These are phyloP conservation scores for Campoplex nolae DNA, from an alignment of 2,888 invertebrate genomes.

Conservation along the genomic window DNA sequence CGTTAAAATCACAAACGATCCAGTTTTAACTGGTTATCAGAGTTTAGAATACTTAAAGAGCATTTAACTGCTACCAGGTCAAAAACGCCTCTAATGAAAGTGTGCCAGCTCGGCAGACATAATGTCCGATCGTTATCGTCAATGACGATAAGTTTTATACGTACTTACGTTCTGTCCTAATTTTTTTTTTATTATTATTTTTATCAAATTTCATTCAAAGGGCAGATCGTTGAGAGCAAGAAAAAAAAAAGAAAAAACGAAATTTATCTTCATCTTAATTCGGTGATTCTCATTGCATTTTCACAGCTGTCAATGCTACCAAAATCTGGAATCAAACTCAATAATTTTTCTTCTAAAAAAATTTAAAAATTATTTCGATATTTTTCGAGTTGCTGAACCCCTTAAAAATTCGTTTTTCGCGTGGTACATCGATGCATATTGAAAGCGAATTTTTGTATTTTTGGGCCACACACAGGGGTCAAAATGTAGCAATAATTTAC, in stretches of 20 bases:
- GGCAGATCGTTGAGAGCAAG: too few species aligned
- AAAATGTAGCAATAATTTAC: slow-evolving; percentile 42
- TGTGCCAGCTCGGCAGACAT: slow-evolving; percentile 16
- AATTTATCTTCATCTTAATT: too few species aligned
- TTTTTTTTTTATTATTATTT: not conserved
- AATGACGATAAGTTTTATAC: slow-evolving; percentile 9
- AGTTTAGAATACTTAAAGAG: slow-evolving; percentile 49
- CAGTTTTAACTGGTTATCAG: slow-evolving; percentile 59
- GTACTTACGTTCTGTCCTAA: not conserved
- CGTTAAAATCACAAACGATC: slow-evolving; percentile 59
- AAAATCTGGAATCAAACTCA: too few species aligned
- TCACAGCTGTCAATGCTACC: too few species aligned
- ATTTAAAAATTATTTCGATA: not conserved
- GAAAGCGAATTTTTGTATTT: not conserved
- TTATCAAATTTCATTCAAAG: not conserved
- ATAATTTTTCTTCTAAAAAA: too few species aligned
- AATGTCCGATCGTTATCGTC: slow-evolving; percentile 4
- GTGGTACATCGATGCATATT: not conserved
- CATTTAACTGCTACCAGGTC: slow-evolving; percentile 37
- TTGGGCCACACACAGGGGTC: not conserved
- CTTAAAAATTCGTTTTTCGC: not conserved
- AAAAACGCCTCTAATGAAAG: slow-evolving; percentile 50
- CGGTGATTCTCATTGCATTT: too few species aligned
- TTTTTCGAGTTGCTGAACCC: too few species aligned
- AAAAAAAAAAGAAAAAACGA: too few species aligned